Base-by-base conservation (phyloP, 2,113 vertebrate species). In the Gavialis gangeticus region DNA sequence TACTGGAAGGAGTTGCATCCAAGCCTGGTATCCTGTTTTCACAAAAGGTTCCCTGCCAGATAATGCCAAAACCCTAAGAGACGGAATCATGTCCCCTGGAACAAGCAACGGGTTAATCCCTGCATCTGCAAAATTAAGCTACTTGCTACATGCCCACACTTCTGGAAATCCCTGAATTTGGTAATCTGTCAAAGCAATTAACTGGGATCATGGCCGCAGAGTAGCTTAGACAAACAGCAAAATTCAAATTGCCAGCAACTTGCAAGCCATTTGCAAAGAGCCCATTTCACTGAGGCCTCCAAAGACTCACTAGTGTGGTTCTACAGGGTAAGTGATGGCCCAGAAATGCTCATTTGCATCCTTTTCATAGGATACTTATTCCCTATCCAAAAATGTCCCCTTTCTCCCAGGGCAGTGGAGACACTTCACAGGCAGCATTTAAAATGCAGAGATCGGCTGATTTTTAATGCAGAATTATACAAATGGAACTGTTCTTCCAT, bases 381-480 rank as follows among this genome's bases (percentile, higher is more conserved):
- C 9, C 77, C 86, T 90, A 87, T 91, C 75, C 88, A 87, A 6
- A 93, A 76, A 82, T 4, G 1, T 73, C 64, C 90, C 63, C 87
- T 84, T 92, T 80, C 91, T 95, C 91, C 80, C 10, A 21, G 79
- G 94, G 6, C 80, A 19, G 90, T 12, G 89, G 71, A 93, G 90
- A 81, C 93, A 84, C 94, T 82, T 83, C n/a, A 37, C 73, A 58
- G 81, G 90, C 75, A 62, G 95, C 89, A 6, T 27, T 84, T 64
- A 59, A 94, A 91, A 95, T 89, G 97, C 96, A 92, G 87, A 96
- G 87, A 95, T 94, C 92, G 90, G 97, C 97, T 92, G 96, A 90
- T 90, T 96, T 97, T 94, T 96, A 96, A 93, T 71, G 85, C 34
- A 64, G 95, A 96, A 97, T 96, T 96, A 94, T 71, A 97, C 97